phyloP scores from a whole-genome alignment of 2,797 vertebrate species.

The Myioborus miniatus region DNA sequence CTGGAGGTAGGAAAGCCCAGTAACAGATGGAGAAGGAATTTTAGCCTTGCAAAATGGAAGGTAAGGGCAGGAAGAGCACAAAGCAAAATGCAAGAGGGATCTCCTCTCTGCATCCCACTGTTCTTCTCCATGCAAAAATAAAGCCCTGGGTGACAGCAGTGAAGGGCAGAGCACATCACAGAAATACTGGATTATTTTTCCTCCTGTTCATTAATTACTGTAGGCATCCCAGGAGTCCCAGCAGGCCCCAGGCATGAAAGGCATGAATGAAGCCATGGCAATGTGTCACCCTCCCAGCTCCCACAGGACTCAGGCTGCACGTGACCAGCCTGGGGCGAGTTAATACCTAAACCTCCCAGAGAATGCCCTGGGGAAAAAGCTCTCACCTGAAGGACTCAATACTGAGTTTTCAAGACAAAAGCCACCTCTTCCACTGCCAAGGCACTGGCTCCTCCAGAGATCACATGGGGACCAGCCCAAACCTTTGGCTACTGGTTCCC shows the following conservation, averaged over 20 bases:
- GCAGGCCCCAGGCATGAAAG: not conserved
- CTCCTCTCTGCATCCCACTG: not conserved
- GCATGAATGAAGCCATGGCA: not conserved
- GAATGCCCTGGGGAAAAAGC: not conserved
- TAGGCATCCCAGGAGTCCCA: not conserved
- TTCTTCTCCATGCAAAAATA: not conserved
- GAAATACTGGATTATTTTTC: not conserved
- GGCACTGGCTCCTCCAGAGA: not conserved
- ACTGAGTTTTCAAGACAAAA: not conserved
- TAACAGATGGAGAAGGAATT: not conserved
- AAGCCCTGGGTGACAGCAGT: not conserved
- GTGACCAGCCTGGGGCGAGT: not conserved
- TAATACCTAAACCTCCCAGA: not conserved
- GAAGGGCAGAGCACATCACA: constrained; percentile 9
- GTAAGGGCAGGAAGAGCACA: not conserved
- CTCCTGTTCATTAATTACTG: not conserved
- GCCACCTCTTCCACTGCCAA: not conserved
- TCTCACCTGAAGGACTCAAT: not conserved
- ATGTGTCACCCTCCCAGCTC: not conserved
- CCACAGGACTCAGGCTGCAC: not conserved
- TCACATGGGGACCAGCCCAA: fast-evolving
- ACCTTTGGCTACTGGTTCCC: not conserved
- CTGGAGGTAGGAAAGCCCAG: not conserved
- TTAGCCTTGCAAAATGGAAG: not conserved
- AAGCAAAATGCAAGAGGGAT: not conserved